Evolutionary conservation across 1,140 invertebrate genomes (phyloP).

Genomic region (Drosophila bocki): DNA sequence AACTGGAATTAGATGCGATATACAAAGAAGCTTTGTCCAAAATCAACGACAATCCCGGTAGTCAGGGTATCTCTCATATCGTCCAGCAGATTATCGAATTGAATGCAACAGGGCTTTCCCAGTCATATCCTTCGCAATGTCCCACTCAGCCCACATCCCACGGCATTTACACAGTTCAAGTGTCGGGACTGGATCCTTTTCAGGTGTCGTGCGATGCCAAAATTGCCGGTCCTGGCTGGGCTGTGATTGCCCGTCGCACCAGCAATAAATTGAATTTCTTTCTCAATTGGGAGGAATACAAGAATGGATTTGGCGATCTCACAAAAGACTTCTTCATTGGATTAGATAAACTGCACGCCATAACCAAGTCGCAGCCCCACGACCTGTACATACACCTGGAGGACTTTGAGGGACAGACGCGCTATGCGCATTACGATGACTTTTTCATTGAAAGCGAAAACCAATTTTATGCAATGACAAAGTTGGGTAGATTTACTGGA

Average conservation of each 20-base stretch:
- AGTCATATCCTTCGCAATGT: not conserved
- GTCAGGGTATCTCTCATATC: not conserved
- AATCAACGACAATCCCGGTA: not conserved
- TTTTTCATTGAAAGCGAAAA: constrained; percentile 17
- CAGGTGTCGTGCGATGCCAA: constrained; percentile 13
- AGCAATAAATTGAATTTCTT: constrained; percentile 19
- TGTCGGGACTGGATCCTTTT: constrained; percentile 5
- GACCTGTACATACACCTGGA: constrained; percentile 6
- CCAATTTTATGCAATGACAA: constrained; percentile 11
- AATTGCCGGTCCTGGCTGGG: constrained; percentile 9
- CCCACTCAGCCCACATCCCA: not conserved
- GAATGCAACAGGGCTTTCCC: not conserved
- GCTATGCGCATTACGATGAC: constrained; percentile 10
- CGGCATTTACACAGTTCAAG: constrained; percentile 14
- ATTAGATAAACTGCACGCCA: constrained; percentile 13
- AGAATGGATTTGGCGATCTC: constrained; percentile 14
- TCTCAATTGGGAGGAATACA: constrained; percentile 6
- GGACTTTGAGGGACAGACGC: constrained; percentile 9
- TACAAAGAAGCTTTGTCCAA: not conserved
- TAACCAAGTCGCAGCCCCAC: constrained; percentile 15
- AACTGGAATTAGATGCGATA: not conserved
- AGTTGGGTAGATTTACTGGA: constrained; percentile 2
- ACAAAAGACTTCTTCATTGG: constrained; percentile 11
- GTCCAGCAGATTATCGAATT: constrained; percentile 1
- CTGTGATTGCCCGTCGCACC: constrained; percentile 6